Evolutionary conservation across 2,113 vertebrate species (phyloP).

Genomic region (Saguinus midas): DNA sequence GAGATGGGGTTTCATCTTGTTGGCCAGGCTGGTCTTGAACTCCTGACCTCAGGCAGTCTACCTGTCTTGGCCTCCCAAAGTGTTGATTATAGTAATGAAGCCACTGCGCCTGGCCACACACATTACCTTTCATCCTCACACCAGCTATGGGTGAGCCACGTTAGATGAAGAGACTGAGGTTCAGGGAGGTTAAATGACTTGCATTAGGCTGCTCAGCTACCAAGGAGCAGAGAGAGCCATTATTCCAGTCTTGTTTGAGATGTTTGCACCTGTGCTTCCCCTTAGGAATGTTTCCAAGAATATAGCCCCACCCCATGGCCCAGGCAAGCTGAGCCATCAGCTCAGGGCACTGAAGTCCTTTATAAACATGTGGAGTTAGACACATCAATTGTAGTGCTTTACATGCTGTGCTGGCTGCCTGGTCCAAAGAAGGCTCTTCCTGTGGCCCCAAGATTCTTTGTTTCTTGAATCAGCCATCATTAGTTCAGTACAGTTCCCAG

Average conservation of each 20-base stretch:
- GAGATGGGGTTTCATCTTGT: too few relatives aligned
- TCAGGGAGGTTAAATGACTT: not conserved
- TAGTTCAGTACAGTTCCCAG: not conserved
- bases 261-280: not conserved
- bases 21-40: too few relatives aligned
- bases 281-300: not conserved
- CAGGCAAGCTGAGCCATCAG: not conserved
- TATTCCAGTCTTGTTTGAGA: not conserved
- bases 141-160: not conserved
- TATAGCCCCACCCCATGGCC: not conserved
- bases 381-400: not conserved
- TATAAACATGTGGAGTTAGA: not conserved
- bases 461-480: not conserved
- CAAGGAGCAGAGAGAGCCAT: not conserved
- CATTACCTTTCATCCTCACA: not conserved
- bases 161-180: not conserved
- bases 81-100: too few relatives aligned
- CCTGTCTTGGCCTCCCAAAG: too few relatives aligned
- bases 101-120: too few relatives aligned
- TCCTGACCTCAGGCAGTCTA: too few relatives aligned
- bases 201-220: not conserved
- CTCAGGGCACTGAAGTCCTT: not conserved
- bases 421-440: not conserved
- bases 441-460: not conserved
- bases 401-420: not conserved